Base-by-base conservation (phyloP, 2,888 invertebrate genomes). In the Carpatolechia fugitivella region DNA sequence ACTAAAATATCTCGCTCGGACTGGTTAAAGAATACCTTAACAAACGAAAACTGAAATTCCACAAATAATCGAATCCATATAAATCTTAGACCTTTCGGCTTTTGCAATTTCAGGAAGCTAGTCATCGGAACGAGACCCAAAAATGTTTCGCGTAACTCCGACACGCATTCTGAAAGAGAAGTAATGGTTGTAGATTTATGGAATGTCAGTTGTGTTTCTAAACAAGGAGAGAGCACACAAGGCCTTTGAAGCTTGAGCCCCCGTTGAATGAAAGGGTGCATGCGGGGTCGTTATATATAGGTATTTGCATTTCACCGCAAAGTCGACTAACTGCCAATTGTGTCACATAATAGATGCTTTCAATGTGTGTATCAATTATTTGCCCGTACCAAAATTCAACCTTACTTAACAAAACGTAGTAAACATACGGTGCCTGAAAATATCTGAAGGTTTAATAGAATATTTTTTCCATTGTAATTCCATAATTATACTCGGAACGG, bases 281-380 rank as follows among this genome's bases (percentile, higher is more conserved):
- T 13, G 46, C 44, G 10, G 11, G 35, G 48, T 41, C 16, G 11
- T 8, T 14, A 14, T 35, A 5, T 14, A 10, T 3, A 20, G 40
- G 40, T 41, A 48, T 48, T 48, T 48, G 20, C 48, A 33, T 18
- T 20, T 48, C 13, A 48, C 48, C 48, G 13, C 18, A 31, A 16
- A 48, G 14, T 14, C 35, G 18, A 18, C 48, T 20, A 30, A 11
- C 31, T 14, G 14, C 14, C 30, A n/a, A n/a, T n/a, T n/a, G n/a
- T n/a, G n/a, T n/a, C n/a, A n/a, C n/a, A n/a, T n/a, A n/a, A n/a
- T n/a, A n/a, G n/a, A n/a, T n/a, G n/a, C 41, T 1, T 41, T 3
- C 3, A 8, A n/a, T 2, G 33, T 33, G n/a, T 8, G 2, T 8
- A 33, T 5, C 3, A 8, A 33, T 33, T 11, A 6, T 33, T 33